Conservation (phyloP, 1,140 invertebrate genomes). For the Contarinia nasturtii region DNA sequence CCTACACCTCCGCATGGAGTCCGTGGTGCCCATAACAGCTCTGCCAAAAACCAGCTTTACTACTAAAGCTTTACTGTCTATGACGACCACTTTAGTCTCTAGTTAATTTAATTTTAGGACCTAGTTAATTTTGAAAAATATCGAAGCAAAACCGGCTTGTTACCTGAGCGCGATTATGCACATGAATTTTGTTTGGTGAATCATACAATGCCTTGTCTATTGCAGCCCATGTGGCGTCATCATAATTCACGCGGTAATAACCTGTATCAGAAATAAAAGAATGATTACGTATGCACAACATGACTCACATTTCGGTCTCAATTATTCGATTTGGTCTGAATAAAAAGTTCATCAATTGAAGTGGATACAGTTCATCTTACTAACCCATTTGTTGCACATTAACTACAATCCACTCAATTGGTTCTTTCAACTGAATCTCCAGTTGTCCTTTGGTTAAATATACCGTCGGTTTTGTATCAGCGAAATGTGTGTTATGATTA, state of each 20-base stretch:
- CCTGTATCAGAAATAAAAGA: constrained; percentile 23
- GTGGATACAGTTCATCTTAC: constrained; percentile 2
- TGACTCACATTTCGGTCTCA: not conserved
- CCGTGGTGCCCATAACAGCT: too few relatives aligned
- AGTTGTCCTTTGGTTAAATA: constrained; percentile 25
- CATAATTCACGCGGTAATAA: constrained; percentile 66
- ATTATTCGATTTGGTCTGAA: not conserved
- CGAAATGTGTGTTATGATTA: not conserved
- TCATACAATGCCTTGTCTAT: constrained; percentile 30
- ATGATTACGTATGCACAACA: not conserved
- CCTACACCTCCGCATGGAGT: too few relatives aligned
- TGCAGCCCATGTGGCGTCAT: constrained; percentile 40
- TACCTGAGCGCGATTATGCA: constrained; percentile 52
- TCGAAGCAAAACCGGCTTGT: not conserved
- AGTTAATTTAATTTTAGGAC: constrained; percentile 9
- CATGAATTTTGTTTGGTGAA: constrained; percentile 34
- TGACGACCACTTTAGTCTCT: constrained; percentile 31
- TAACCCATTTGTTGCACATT: constrained; percentile 46
- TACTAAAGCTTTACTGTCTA: too few relatives aligned
- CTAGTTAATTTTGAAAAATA: not conserved
- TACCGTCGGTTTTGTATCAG: constrained; percentile 26
- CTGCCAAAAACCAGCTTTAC: too few relatives aligned
- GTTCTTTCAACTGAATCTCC: not conserved
- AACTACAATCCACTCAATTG: constrained; percentile 39
- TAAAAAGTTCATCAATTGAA: not conserved